Conservation (phyloP, 1,140 invertebrate genomes). For the Ceratina australensis region DNA sequence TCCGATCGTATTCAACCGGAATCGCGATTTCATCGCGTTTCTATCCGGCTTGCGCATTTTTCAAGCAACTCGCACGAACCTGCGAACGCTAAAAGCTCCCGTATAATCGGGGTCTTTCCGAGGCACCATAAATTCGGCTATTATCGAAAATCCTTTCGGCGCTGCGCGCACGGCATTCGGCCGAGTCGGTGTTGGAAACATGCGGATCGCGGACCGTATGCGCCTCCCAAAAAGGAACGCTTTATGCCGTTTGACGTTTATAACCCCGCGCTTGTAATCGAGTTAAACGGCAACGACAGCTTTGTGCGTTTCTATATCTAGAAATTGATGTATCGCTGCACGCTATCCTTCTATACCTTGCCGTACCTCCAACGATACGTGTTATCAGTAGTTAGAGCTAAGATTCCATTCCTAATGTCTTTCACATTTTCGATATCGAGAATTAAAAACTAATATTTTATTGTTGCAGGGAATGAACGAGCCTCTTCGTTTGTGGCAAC, state of each 20-base stretch:
- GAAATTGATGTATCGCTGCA: slow-evolving; percentile 11
- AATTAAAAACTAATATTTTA: too few relatives aligned
- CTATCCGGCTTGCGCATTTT: neutral
- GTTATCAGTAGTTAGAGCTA: too few relatives aligned
- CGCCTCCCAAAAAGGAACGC: slow-evolving; percentile 21
- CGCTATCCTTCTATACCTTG: too few relatives aligned
- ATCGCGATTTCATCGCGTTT: slow-evolving; percentile 6
- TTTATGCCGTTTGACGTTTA: slow-evolving; percentile 43
- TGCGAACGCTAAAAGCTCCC: slow-evolving; percentile 31
- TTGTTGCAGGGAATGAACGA: too few relatives aligned
- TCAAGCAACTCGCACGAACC: neutral
- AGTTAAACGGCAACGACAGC: slow-evolving; percentile 35
- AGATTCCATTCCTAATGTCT: too few relatives aligned
- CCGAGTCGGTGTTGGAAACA: neutral
- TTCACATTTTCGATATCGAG: too few relatives aligned
- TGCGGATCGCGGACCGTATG: slow-evolving; percentile 2
- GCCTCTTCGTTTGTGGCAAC: neutral
- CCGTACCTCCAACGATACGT: too few relatives aligned
- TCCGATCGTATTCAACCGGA: neutral
- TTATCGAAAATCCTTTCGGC: slow-evolving; percentile 49
- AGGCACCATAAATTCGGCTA: slow-evolving; percentile 43
- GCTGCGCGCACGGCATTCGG: neutral
- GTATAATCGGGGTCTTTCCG: slow-evolving; percentile 21
- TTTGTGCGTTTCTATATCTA: slow-evolving; percentile 7
- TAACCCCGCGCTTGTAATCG: slow-evolving; percentile 27